Percentiles rank a stretch among this genome's conserved stretches.
phyloP scores from a whole-genome alignment of 2,888 invertebrate genomes.

The Meta bourneti region DNA sequence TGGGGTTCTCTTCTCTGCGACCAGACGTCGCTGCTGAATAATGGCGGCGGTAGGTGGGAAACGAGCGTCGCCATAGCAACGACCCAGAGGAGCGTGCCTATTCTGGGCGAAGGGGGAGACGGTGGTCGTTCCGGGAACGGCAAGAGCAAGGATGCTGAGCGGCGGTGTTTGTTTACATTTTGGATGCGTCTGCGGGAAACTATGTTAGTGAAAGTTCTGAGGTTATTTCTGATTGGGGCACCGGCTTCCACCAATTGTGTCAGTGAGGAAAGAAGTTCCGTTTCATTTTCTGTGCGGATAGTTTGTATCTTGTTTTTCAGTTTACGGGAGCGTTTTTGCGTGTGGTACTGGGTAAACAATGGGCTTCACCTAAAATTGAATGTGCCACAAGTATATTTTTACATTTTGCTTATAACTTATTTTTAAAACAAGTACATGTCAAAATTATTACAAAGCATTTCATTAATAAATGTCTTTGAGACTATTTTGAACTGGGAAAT shows the following conservation, averaged over 20 bases:
- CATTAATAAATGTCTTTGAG: no score
- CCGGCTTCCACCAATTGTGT: neutral
- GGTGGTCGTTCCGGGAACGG: neutral
- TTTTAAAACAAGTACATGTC: no score
- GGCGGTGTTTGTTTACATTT: conserved; percentile 55
- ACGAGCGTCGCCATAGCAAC: conserved; percentile 36
- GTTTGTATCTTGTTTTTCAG: no score
- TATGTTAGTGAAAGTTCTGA: conserved; percentile 36
- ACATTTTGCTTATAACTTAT: no score
- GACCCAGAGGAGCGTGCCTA: conserved; percentile 40
- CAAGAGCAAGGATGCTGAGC: conserved; percentile 11
- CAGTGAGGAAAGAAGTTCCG: no score
- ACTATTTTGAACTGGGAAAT: no score
- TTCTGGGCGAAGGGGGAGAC: conserved; percentile 5
- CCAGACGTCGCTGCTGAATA: conserved; percentile 44
- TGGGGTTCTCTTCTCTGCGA: conserved; percentile 47
- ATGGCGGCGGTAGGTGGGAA: neutral
- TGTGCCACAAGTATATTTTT: no score
- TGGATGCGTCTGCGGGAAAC: conserved; percentile 6
- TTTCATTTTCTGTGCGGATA: no score
- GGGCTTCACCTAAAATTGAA: no score
- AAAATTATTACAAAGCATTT: no score
- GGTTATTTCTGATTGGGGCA: conserved; percentile 32
- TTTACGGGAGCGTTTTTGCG: no score
- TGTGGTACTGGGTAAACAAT: no score